Conservation (phyloP, 2,113 vertebrate genomes). For the Buteo buteo region DNA sequence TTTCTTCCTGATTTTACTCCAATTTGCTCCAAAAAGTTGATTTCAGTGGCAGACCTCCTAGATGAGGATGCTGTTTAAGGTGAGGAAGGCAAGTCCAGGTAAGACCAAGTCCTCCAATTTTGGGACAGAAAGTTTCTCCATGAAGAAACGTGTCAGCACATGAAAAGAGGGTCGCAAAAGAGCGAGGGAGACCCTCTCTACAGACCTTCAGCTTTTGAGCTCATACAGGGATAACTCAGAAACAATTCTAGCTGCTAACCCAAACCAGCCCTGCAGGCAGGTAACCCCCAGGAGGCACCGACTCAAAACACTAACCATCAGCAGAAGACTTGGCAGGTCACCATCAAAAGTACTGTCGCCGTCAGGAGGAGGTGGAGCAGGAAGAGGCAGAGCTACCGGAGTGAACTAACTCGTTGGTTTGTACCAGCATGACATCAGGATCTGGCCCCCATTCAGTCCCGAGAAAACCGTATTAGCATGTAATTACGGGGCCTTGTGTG, state of each 20-base stretch:
- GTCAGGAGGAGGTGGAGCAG: neutral
- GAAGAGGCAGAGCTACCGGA: neutral
- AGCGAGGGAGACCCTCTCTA: neutral
- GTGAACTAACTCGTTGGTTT: neutral
- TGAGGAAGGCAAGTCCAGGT: neutral
- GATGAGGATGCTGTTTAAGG: neutral
- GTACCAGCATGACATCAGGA: neutral
- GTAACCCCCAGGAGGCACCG: rapidly evolving
- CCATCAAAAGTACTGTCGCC: neutral
- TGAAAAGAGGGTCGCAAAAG: neutral
- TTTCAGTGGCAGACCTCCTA: neutral
- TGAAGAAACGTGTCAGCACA: neutral
- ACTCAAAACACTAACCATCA: neutral
- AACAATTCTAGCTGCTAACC: neutral
- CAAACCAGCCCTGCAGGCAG: neutral
- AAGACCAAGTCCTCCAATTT: neutral
- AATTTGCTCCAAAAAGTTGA: neutral
- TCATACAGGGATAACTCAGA: neutral
- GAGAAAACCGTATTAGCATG: neutral
- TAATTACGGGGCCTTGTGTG: neutral
- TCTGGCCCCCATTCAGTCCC: neutral
- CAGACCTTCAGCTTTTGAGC: neutral
- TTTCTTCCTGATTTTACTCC: neutral
- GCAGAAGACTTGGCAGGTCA: neutral
- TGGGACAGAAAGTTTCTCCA: neutral